Evolutionary conservation across 1,140 invertebrate genomes (phyloP), one percentile per base, ranked within the genome.

Genomic region (Temnothorax nylanderi): DNA sequence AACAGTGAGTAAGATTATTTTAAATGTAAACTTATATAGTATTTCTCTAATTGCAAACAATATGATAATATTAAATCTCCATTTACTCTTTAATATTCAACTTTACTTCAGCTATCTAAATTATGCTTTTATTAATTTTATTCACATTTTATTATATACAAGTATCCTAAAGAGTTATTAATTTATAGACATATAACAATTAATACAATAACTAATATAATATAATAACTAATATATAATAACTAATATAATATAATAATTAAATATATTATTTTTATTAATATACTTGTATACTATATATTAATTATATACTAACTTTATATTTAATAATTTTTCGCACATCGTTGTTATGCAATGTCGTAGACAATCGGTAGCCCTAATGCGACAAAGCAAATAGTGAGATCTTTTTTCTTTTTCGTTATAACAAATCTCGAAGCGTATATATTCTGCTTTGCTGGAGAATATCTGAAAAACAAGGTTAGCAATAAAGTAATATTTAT

Each of bases 381-480:
- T 51, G 65, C 13, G 16, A 1, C 10, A 18, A 41, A 26, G 11
- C 1, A 44, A 49, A n/a, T 89, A 67, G 0, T 65, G 0, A 89
- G 32, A 60, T 51, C 11, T 2, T 32, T 88, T 49, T 54, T 87
- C 3, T 89, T 69, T 37, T 89, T 60, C 7, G 2, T 32, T 10
- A 21, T 69, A 34, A 26, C 87, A 18, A 88, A 88, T 32, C 41
- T 89, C 7, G 78, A 87, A 54, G 88, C 88, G 13, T 78, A 87
- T 56, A 84, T 80, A 44, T 80, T 89, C 32, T 90, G 88, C 54
- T 90, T 56, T 16, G 80, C 74, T 7, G 89, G 88, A 18, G 88
- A 89, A 87, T 85, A 87, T 54, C 16, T 90, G 18, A 80, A 34
- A 32, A 67, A 47, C 8, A 88, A 86, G 34, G 82, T 86, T 49